A percentile compares a stretch with the other conserved stretches of the same genome.
phyloP scores from a whole-genome alignment of 2,113 vertebrate species.

The Turnix velox region DNA sequence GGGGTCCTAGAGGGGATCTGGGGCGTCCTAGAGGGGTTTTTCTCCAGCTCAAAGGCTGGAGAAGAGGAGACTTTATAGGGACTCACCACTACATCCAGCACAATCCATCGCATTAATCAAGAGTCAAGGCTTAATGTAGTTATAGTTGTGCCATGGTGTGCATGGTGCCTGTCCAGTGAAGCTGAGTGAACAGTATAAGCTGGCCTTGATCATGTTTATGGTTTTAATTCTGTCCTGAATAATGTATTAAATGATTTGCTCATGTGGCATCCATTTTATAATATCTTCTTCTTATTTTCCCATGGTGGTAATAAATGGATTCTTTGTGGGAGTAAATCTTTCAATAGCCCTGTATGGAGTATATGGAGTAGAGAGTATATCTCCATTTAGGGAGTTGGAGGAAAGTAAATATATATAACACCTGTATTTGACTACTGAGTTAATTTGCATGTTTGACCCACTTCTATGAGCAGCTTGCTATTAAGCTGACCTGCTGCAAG shows the following conservation, averaged over 20 bases:
- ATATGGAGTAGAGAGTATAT: not conserved
- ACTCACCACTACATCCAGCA: not conserved
- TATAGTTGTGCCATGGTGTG: not conserved
- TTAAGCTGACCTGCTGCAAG: not conserved
- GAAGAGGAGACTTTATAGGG: not conserved
- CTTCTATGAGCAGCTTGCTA: not conserved
- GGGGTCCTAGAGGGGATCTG: too few relatives aligned
- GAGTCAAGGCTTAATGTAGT: not conserved
- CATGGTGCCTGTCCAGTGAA: not conserved
- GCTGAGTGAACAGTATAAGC: not conserved
- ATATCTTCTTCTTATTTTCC: not conserved
- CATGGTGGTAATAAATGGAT: not conserved
- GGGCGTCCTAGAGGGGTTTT: too few relatives aligned
- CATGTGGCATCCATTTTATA: not conserved
- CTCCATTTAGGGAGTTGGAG: not conserved
- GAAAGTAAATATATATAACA: not conserved
- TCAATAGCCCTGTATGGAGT: not conserved
- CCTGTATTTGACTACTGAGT: not conserved
- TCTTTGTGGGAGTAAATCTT: not conserved
- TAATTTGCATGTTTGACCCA: slow-evolving; percentile 9
- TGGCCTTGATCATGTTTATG: not conserved
- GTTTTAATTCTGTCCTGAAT: not conserved
- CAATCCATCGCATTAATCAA: not conserved
- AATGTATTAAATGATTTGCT: not conserved
- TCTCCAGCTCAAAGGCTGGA: not conserved